Evolutionary conservation across 2,797 vertebrate genomes (phyloP), one percentile per base, ranked within the genome.

Genomic region (Acanthopagrus latus): DNA sequence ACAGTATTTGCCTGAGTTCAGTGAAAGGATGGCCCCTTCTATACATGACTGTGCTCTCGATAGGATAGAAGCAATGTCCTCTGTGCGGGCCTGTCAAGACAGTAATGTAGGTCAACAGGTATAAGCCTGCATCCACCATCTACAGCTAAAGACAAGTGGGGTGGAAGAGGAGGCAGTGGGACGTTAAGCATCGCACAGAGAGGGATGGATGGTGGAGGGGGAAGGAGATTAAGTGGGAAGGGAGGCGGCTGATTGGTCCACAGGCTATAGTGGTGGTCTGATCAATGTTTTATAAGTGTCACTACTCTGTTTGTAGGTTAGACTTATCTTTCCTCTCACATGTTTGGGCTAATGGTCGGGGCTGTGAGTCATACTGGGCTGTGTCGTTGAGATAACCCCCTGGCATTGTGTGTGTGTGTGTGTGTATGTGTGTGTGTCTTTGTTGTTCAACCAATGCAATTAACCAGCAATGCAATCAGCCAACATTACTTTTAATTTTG

Each of bases 241-340:
- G 57, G 51, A n/a, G 66, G 68, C 62, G 38, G 11, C 16, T 25
- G 78, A 89, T 78, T 80, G 84, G 85, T 68, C 67, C 66, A 46
- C 79, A 59, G 60, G 21, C 62, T 77, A 27, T 74, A 81, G 75
- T 67, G 59, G 78, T 46, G 76, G 58, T 58, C 75, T 82, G 80
- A 92, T 94, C 74, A 91, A 93, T 93, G 88, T 92, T 94, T 91
- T 78, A 93, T 88, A 74, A 84, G 84, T 56, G 85, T 82, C 56
- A 50, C 80, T 84, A 14, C 76, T 77, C 74, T n/a, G 76, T 87
- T 83, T 87, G 90, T 89, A 78, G 89, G 83, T 85, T 82, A 75
- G 67, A 80, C 88, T 85, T 91, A 91, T 92, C 86, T 91, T 51
- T 71, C 64, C 70, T 84, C 77, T 84, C 55, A 78, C 76, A 65